Evolutionary conservation across 1,140 invertebrate species (phyloP).

Genomic region (Chironomus striatipennis): DNA sequence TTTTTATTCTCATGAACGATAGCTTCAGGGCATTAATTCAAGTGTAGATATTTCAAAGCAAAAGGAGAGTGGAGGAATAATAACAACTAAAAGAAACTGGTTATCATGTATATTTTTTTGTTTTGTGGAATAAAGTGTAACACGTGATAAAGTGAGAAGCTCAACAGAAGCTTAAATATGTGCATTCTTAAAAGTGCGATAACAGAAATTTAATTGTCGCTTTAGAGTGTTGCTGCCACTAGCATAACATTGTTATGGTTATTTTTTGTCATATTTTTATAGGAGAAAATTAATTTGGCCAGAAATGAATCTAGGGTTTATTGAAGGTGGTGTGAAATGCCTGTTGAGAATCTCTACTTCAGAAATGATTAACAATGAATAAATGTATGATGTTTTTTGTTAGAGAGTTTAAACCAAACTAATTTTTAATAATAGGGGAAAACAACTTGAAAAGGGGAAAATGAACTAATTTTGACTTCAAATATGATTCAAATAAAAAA

Average conservation of each 20-base stretch:
- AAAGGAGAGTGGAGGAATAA: neutral
- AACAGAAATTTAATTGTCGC: constrained; percentile 8
- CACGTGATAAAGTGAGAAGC: constrained; percentile 7
- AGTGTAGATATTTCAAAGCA: neutral
- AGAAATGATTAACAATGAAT: too few relatives aligned
- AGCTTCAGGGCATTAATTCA: neutral
- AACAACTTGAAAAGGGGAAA: too few relatives aligned
- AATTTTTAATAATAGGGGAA: too few relatives aligned
- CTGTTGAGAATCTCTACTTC: too few relatives aligned
- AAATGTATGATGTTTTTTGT: too few relatives aligned
- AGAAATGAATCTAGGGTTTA: too few relatives aligned
- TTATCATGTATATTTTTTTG: neutral
- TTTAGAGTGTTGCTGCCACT: neutral
- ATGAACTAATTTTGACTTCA: too few relatives aligned
- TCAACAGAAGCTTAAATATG: neutral
- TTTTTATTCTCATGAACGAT: constrained; percentile 18
- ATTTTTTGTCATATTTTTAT: neutral
- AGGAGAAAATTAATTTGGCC: too few relatives aligned
- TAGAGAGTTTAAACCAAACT: too few relatives aligned
- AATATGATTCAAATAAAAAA: too few relatives aligned
- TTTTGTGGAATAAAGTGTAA: neutral
- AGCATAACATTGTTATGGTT: neutral
- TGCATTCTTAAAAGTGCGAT: neutral
- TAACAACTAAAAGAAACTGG: neutral
- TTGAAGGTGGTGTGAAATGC: too few relatives aligned